A percentile compares a stretch with the other conserved stretches of the same genome.
These are phyloP conservation scores for Lomographa bimaculata DNA, from an alignment of 2,888 invertebrate species.

Conservation along the genomic window DNA sequence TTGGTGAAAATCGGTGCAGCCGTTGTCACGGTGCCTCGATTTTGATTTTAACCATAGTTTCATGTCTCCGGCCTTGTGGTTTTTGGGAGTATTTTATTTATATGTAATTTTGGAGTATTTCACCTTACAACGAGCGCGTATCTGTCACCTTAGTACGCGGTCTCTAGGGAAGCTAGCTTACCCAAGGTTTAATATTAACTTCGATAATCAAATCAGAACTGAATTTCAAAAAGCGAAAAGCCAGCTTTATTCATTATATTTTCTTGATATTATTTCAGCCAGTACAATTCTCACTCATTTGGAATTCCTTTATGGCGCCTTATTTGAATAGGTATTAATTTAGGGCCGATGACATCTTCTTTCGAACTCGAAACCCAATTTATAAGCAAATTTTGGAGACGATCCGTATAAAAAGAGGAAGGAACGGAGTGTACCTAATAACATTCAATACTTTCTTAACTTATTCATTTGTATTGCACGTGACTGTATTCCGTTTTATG, in stretches of 20 bases:
- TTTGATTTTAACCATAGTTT: too few relatives aligned
- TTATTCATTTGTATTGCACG: conserved; percentile 1
- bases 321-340: conserved; percentile 48
- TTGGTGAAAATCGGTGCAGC: too few relatives aligned
- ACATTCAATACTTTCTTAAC: conserved; percentile 14
- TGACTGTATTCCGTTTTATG: conserved; percentile 2
- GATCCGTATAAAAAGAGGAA: conserved; percentile 25
- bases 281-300: conserved; percentile 36
- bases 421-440: conserved; percentile 18
- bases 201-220: background rate
- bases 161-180: too few relatives aligned
- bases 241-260: conserved; percentile 5
- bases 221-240: conserved; percentile 7
- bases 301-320: conserved; percentile 32
- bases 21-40: too few relatives aligned
- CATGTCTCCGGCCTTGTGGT: too few relatives aligned
- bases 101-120: too few relatives aligned
- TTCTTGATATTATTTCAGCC: conserved; percentile 17
- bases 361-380: conserved; percentile 47
- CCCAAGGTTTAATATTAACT: too few relatives aligned
- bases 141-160: too few relatives aligned
- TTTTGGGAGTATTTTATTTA: too few relatives aligned
- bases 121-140: too few relatives aligned
- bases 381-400: conserved; percentile 48
- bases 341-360: conserved; percentile 42